Percentiles rank a stretch among this genome's conserved stretches.
These are phyloP conservation scores for Axis porcinus DNA, from an alignment of 2,113 vertebrate genomes.

Conservation along the genomic window DNA sequence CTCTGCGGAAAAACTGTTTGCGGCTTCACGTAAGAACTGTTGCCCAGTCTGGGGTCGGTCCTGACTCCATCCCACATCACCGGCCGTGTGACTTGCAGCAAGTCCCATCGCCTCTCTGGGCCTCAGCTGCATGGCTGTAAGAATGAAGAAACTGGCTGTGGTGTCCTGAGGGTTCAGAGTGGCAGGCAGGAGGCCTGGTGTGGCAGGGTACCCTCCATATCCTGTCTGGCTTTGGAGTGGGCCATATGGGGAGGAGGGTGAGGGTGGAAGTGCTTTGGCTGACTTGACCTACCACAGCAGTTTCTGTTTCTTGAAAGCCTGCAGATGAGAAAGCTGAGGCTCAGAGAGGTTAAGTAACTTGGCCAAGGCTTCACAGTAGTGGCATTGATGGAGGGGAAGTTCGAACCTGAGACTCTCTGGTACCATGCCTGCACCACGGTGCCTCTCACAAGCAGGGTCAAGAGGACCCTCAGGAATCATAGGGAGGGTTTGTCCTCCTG, in stretches of 20 bases:
- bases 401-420: neutral
- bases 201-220: neutral
- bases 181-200: neutral
- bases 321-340: neutral
- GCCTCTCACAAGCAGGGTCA: neutral
- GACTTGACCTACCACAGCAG: neutral
- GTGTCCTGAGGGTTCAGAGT: neutral
- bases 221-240: neutral
- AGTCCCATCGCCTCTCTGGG: neutral
- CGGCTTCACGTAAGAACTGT: neutral
- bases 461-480: neutral
- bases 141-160: neutral
- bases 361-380: neutral
- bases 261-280: neutral
- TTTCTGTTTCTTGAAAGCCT: neutral
- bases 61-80: neutral
- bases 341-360: neutral
- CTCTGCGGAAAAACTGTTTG: neutral
- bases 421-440: fast-evolving
- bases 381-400: neutral
- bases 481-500: fast-evolving
- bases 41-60: neutral
- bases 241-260: neutral
- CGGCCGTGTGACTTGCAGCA: neutral
- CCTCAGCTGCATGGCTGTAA: neutral